These are phyloP conservation scores for Crotalus horridus DNA, from an alignment of 2,113 vertebrate genomes.

Conservation along the genomic window DNA sequence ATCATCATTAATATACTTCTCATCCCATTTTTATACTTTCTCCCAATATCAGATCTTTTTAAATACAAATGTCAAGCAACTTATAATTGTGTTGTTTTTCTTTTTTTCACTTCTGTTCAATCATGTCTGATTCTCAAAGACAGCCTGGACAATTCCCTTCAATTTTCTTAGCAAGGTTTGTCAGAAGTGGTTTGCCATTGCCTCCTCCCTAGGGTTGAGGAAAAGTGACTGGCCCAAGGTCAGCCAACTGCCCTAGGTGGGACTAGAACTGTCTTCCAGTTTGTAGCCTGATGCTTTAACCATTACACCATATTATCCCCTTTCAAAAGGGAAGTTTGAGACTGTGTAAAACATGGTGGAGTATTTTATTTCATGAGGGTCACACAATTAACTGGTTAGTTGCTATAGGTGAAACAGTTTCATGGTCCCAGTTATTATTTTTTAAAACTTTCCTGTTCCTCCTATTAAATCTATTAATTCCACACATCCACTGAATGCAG, in stretches of 20 bases:
- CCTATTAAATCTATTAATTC: constrained; percentile 1
- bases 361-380: not conserved
- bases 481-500: not conserved
- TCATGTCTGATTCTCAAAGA: too few species aligned
- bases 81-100: not conserved
- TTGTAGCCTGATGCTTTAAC: not conserved
- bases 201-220: not conserved
- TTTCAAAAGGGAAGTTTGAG: not conserved
- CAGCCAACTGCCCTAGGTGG: not conserved
- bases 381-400: not conserved
- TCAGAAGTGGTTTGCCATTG: not conserved
- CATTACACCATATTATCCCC: not conserved
- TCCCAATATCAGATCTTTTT: not conserved
- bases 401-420: not conserved
- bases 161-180: not conserved
- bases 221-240: not conserved
- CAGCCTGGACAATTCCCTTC: not conserved
- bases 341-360: not conserved
- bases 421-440: not conserved
- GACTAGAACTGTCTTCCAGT: not conserved
- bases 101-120: not conserved
- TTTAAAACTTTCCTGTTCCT: too few species aligned
- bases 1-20: not conserved
- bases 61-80: not conserved
- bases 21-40: not conserved